Evolutionary conservation across 2,113 vertebrate genomes (phyloP).

Genomic region (Plestiodon gilberti): DNA sequence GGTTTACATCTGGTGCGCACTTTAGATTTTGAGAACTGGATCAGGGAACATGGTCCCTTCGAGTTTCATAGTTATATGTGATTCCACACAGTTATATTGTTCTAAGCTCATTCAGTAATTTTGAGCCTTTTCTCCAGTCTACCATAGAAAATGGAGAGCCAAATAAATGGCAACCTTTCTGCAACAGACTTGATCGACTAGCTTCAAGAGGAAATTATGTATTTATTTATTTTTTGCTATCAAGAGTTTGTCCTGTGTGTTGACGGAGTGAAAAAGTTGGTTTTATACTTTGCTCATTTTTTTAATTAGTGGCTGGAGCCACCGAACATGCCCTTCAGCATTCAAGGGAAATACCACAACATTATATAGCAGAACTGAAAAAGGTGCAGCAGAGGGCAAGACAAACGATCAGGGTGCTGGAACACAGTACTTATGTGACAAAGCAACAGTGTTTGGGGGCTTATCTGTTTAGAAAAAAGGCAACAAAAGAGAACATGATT

Average conservation of each 20-base stretch:
- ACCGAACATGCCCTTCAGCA: too few species aligned
- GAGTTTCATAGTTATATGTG: neutral
- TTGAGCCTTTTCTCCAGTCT: neutral
- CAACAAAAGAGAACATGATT: too few species aligned
- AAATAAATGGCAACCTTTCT: neutral
- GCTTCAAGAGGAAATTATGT: neutral
- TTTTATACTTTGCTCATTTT: too few species aligned
- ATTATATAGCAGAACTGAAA: too few species aligned
- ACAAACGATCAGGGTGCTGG: too few species aligned
- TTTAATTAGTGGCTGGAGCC: too few species aligned
- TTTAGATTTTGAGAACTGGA: neutral
- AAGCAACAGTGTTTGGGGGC: too few species aligned
- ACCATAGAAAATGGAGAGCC: neutral
- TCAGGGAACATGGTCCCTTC: neutral
- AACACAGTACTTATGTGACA: too few species aligned
- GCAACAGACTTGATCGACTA: neutral
- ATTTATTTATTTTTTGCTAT: neutral
- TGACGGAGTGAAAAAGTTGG: neutral
- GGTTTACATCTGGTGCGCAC: neutral
- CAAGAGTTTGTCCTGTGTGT: neutral
- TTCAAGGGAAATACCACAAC: too few species aligned
- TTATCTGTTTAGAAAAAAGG: too few species aligned
- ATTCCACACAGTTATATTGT: slow-evolving; percentile 2
- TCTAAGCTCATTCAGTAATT: neutral
- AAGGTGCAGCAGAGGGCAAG: too few species aligned